Percentiles rank a stretch among this genome's conserved stretches.
These are phyloP conservation scores for Mamestra brassicae DNA, from an alignment of 2,888 invertebrate genomes.

Conservation along the genomic window DNA sequence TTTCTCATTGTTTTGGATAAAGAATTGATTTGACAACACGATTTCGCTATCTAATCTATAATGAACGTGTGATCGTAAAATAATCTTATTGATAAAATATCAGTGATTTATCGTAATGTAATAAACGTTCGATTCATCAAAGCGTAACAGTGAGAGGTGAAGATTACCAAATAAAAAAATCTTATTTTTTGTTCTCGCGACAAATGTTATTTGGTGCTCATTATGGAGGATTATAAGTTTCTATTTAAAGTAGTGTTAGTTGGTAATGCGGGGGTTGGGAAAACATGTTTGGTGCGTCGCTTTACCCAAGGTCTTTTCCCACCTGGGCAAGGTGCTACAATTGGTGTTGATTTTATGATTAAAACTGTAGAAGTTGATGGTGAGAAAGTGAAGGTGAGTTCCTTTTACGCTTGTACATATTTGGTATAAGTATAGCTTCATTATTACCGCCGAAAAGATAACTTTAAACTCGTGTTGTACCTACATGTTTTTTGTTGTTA, in stretches of 20 bases:
- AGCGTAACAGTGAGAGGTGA: slow-evolving; percentile 82
- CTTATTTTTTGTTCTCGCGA: slow-evolving; percentile 67
- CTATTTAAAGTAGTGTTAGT: slow-evolving; percentile 99
- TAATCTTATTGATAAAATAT: slow-evolving; percentile 78
- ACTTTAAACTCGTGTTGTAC: not conserved
- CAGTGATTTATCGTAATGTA: slow-evolving; percentile 76
- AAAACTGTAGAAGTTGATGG: slow-evolving; percentile 99
- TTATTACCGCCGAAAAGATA: slow-evolving; percentile 34
- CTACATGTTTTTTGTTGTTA: slow-evolving; percentile 21
- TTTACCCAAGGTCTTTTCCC: slow-evolving; percentile 99
- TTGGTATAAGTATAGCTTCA: slow-evolving; percentile 75
- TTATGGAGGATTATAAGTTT: slow-evolving; percentile 99
- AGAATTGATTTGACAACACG: slow-evolving; percentile 63
- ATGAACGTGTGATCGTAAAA: slow-evolving; percentile 79
- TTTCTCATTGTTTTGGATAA: slow-evolving; percentile 72
- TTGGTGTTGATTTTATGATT: slow-evolving; percentile 99
- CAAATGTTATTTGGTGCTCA: slow-evolving; percentile 83
- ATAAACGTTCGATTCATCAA: slow-evolving; percentile 78
- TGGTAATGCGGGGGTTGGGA: slow-evolving; percentile 99
- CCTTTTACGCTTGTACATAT: slow-evolving; percentile 61
- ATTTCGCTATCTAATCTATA: slow-evolving; percentile 78
- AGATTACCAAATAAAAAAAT: slow-evolving; percentile 64
- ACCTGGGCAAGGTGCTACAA: slow-evolving; percentile 99
- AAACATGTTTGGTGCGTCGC: slow-evolving; percentile 98
- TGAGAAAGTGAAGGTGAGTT: slow-evolving; percentile 96